Base-by-base conservation (phyloP, 1,140 invertebrate genomes). In the Himalopsyche phryganea region DNA sequence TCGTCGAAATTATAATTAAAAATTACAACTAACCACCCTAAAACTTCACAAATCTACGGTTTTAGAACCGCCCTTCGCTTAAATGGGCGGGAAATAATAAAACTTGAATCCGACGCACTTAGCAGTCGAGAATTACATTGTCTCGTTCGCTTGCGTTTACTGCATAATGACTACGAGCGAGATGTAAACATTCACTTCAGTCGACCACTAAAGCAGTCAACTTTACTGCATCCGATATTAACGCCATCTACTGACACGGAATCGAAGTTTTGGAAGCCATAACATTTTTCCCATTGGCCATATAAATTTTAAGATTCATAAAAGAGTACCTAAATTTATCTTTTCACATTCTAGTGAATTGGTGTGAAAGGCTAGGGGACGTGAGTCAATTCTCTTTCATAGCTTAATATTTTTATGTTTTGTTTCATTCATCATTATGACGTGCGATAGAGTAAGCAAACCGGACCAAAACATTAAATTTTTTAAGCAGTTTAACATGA, bases 231-330 rank as follows among this genome's bases (percentile, higher is more conserved):
- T 28, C 14, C 14, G 47, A 44, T 33, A 20, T 42, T 58, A 50
- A 36, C 46, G 33, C 47, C 55, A 50, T 58, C 55, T 50, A 36
- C 17, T 33, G 46, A 42, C 35, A 44, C 49, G 15, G 41, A 58
- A 50, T 58, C 36, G 38, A 58, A 58, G 41, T 58, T 62, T 56
- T 47, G 60, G 55, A 13, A 48, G 45, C 51, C 60, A 50, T 62
- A 54, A 61, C 47, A 48, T 44, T 17, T 36, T 38, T 50, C 42
- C 42, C 38, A 61, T 46, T 55, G 51, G 59, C 36, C 49, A 38
- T 56, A 15, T 56, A 32, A 56, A 55, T 35, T 55, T 60, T 44
- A 32, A 50, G 50, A 49, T 45, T 45, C 42, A 45, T 45, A 45
- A 45, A 45, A 45, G 42, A 17, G 6, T 7, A 45, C 14, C 42